A percentile compares a stretch with the other conserved stretches of the same genome.
These are phyloP conservation scores for Drosophila quinaria DNA, from an alignment of 2,888 invertebrate genomes.

Conservation along the genomic window DNA sequence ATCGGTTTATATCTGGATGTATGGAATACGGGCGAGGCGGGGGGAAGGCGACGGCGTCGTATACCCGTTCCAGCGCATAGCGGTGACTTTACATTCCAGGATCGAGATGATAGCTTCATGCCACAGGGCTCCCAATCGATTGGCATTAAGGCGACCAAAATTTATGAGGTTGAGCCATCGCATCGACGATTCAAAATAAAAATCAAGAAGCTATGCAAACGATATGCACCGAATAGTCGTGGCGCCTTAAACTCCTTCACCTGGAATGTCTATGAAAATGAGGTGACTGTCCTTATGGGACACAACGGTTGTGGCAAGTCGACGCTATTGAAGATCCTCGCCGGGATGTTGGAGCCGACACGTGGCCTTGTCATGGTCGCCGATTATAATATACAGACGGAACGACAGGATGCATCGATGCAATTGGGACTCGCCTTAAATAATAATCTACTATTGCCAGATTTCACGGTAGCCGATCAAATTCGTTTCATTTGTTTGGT, in stretches of 20 bases:
- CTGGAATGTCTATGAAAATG: constrained; percentile 92
- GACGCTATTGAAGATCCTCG: constrained; percentile 95
- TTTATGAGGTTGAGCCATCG: constrained; percentile 86
- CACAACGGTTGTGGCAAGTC: constrained; percentile 93
- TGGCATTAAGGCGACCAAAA: constrained; percentile 62
- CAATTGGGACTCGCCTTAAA: constrained; percentile 93
- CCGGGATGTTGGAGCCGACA: constrained; percentile 90
- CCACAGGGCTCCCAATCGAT: constrained; percentile 29
- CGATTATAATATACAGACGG: constrained; percentile 88
- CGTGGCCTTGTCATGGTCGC: constrained; percentile 90
- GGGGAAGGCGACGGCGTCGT: constrained; percentile 22
- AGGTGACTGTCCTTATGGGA: constrained; percentile 89
- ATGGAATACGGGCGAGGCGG: constrained; percentile 53
- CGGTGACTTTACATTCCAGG: constrained; percentile 40
- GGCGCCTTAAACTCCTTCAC: constrained; percentile 89
- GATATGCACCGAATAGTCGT: constrained; percentile 88
- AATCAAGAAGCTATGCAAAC: constrained; percentile 87
- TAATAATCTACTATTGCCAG: constrained; percentile 88
- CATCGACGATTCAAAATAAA: constrained; percentile 84
- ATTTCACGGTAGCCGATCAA: constrained; percentile 92
- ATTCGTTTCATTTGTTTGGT: constrained; percentile 92
- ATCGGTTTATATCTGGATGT: constrained; percentile 88
- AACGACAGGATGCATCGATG: constrained; percentile 88
- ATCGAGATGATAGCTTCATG: constrained; percentile 30
- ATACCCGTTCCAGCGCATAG: constrained; percentile 13